phyloP scores from a whole-genome alignment of 2,797 vertebrate species.

The Malurus leucopterus region DNA sequence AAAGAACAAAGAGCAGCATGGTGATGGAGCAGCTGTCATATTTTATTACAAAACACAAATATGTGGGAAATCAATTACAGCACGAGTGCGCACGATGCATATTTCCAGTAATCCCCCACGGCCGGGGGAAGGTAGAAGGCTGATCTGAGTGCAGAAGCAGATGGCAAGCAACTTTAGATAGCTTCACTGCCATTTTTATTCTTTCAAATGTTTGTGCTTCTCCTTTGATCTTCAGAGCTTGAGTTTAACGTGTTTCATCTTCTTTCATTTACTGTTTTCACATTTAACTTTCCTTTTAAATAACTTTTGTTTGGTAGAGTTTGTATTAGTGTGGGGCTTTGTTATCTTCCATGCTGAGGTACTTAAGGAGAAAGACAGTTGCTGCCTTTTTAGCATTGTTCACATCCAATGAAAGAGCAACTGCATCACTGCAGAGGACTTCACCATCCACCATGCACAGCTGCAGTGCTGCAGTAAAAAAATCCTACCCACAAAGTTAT shows the following conservation, averaged over 20 bases:
- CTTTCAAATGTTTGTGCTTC: constrained; percentile 40
- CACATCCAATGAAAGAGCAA: neutral
- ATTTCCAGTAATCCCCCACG: constrained; percentile 39
- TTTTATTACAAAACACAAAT: constrained; percentile 56
- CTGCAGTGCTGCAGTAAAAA: neutral
- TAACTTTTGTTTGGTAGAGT: constrained; percentile 1
- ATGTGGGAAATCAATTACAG: constrained; percentile 54
- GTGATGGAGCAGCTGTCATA: constrained; percentile 56
- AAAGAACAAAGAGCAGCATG: constrained; percentile 39
- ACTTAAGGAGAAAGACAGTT: neutral
- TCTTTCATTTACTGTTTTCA: constrained; percentile 24
- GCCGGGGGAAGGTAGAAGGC: constrained; percentile 34
- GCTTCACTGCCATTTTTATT: constrained; percentile 33
- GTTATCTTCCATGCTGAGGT: neutral
- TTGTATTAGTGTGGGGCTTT: neutral
- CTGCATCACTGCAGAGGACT: neutral
- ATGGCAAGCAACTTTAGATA: constrained; percentile 53
- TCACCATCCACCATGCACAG: neutral
- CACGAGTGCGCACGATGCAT: neutral
- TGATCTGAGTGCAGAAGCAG: constrained; percentile 45
- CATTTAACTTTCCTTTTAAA: constrained; percentile 11
- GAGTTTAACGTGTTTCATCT: constrained; percentile 17
- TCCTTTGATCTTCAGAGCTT: constrained; percentile 45
- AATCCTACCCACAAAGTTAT: neutral
- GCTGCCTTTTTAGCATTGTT: neutral